Evolutionary conservation across 2,113 vertebrate species (phyloP).

Genomic region (Neopipo cinnamomea): DNA sequence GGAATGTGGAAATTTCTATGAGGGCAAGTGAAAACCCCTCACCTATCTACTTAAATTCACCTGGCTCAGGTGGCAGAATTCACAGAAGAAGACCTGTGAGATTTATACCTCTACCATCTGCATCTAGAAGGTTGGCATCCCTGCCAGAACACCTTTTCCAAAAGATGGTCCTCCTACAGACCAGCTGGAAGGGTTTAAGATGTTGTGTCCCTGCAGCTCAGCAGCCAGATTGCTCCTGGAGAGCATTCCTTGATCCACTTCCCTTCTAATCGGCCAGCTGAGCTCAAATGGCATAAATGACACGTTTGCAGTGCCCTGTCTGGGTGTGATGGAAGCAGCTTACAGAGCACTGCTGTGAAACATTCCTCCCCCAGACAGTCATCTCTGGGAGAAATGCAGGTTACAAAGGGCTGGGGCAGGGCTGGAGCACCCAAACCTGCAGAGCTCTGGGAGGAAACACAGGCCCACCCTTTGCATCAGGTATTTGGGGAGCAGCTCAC

Average conservation of each 20-base stretch:
- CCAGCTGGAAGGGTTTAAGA: background rate
- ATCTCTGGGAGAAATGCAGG: background rate
- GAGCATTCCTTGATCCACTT: background rate
- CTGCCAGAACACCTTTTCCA: fast-evolving
- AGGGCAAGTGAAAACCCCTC: background rate
- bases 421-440: background rate
- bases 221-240: background rate
- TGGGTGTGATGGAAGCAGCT: background rate
- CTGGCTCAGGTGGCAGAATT: background rate
- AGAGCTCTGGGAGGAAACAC: background rate
- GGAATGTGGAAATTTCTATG: background rate
- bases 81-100: background rate
- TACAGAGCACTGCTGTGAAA: background rate
- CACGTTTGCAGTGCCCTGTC: background rate
- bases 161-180: background rate
- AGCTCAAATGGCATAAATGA: background rate
- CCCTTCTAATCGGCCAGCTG: background rate
- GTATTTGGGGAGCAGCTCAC: background rate
- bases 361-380: background rate
- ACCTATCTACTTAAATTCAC: background rate
- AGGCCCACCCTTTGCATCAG: background rate
- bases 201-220: fast-evolving
- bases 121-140: background rate
- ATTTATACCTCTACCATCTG: fast-evolving
- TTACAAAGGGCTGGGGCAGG: background rate